These are phyloP conservation scores for Zosterops pallidus DNA, from an alignment of 2,113 vertebrate species.

Conservation along the genomic window DNA sequence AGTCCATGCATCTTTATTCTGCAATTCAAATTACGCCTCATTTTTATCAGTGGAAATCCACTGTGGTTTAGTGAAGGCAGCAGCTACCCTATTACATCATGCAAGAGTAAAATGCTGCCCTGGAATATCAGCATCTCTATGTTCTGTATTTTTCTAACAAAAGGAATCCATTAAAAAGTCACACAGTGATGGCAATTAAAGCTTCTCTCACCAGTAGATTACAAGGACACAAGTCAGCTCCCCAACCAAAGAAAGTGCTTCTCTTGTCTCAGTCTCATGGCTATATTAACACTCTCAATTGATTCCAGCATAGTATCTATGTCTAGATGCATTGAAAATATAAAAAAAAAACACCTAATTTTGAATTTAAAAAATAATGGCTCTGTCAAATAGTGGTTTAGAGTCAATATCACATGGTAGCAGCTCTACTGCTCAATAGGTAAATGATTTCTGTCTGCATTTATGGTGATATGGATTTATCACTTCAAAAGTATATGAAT, in stretches of 20 bases:
- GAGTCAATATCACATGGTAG: not conserved
- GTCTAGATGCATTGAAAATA: not conserved
- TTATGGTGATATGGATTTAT: not conserved
- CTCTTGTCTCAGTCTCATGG: not conserved
- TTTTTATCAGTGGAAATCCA: conserved; percentile 3
- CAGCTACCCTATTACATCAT: not conserved
- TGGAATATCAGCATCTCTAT: not conserved
- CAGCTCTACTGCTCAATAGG: not conserved
- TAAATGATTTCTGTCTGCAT: not conserved
- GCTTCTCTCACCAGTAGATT: not conserved
- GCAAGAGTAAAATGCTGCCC: not conserved
- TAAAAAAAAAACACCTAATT: not conserved
- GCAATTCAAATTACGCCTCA: conserved; percentile 28
- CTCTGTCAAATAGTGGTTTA: not conserved
- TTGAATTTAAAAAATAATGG: not conserved
- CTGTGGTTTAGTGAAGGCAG: not conserved
- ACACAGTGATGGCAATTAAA: not conserved
- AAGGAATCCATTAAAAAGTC: not conserved
- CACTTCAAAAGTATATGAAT: not conserved
- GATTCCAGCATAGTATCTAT: not conserved
- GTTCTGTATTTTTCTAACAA: not conserved
- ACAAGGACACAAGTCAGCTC: not conserved
- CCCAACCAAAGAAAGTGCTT: not conserved
- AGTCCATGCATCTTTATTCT: not conserved
- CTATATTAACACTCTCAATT: not conserved